Evolutionary conservation across 1,140 invertebrate genomes (phyloP), one percentile per base, ranked within the genome.

Genomic region (Leptinotarsa texana): DNA sequence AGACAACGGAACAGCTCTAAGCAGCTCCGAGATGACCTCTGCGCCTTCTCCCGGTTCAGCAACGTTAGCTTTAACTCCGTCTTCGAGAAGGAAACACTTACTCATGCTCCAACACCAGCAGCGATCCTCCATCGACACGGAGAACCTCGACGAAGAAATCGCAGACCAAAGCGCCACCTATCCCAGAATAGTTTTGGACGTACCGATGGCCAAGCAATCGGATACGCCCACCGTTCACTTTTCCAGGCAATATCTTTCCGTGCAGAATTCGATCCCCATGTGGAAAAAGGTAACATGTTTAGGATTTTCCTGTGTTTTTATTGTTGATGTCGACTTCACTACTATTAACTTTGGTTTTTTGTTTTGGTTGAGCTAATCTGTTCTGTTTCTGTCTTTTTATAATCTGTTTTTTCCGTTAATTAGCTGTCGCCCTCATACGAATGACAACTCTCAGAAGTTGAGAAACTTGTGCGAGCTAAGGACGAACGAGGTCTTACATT

Each of bases 111-210:
- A 94, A 83, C 93, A 95, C 83, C 93, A 94, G 80, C 94, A 95
- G 82, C 86, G 93, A 74, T 94, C 93, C 69, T 94, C 93, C 0
- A 91, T 95, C 85, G 94, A 95, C 81, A 94, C 93, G 1, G 94
- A 95, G 81, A 92, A 90, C 6, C 87, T 89, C 3, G 91, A 94
- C 79, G 93, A 94, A 81, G 91, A 92, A 87, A 88, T 81, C 84
- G 85, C 85, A 47, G 89, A 89, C 71, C 88, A 89, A 72, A 71
- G 48, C 49, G 74, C 71, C 8, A 74, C 48, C 47, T 74, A 72
- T n/a, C 78, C 79, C 13, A 74, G 72, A 47, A 81, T 57, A 57
- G 51, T 57, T 57, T 18, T 57, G 51, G 51, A 79, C 62, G 61
- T 76, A 73, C 48, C 75, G 15, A 70, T 62, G 24, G 65, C 33